Evolutionary conservation across 2,888 invertebrate species (phyloP).

Genomic region (Erannis defoliaria): DNA sequence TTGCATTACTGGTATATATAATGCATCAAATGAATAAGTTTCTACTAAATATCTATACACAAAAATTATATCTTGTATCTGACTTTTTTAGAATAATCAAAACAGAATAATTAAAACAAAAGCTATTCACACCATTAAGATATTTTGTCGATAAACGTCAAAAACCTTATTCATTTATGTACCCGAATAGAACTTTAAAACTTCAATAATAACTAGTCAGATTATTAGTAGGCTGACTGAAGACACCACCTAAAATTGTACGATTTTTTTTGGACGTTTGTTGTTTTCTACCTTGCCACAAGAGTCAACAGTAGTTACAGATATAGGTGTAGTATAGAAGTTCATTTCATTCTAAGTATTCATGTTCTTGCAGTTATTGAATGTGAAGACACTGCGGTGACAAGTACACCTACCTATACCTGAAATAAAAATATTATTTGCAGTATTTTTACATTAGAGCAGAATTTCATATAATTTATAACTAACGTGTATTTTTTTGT

Average conservation of each 20-base stretch:
- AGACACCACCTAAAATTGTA: not conserved
- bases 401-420: not conserved
- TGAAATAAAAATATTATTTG: not conserved
- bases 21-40: too few relatives aligned
- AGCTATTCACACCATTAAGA: too few relatives aligned
- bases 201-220: not conserved
- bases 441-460: too few relatives aligned
- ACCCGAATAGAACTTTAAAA: not conserved
- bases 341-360: constrained; percentile 35
- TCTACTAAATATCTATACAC: too few relatives aligned
- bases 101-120: too few relatives aligned
- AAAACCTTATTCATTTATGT: too few relatives aligned
- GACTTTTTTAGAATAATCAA: too few relatives aligned
- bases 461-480: not conserved
- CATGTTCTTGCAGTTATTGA: constrained; percentile 21
- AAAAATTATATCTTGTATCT: too few relatives aligned
- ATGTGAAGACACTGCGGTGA: constrained; percentile 31
- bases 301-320: constrained; percentile 33
- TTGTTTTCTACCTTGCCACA: constrained; percentile 39
- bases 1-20: not conserved
- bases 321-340: constrained; percentile 38
- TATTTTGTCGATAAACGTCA: too few relatives aligned
- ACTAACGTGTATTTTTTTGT: too few relatives aligned
- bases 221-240: constrained; percentile 20
- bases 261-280: constrained; percentile 39